phyloP scores from a whole-genome alignment of 2,888 invertebrate genomes.

The Caenorhabditis plicata region DNA sequence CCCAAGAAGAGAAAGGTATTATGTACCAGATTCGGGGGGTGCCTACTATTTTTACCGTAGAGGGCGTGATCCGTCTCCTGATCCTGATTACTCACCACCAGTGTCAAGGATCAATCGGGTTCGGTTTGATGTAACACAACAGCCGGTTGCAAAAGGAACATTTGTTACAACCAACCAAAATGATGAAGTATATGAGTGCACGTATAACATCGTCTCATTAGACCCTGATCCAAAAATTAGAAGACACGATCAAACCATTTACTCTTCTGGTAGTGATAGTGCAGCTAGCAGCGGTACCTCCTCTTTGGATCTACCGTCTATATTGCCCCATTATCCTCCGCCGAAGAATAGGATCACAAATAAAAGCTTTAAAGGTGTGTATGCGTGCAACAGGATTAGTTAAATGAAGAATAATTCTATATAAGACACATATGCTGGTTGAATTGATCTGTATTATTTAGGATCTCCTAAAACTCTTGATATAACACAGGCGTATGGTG shows the following conservation, averaged over 20 bases:
- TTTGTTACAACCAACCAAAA: conserved; percentile 17
- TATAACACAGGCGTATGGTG: conserved; percentile 34
- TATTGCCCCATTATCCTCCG: conserved; percentile 33
- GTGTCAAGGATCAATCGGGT: conserved; percentile 22
- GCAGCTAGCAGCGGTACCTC: conserved; percentile 25
- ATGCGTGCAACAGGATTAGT: no score
- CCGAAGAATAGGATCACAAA: conserved; percentile 30
- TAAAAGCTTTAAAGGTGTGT: conserved; percentile 15
- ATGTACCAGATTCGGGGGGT: conserved; percentile 23
- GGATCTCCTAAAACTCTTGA: conserved; percentile 18
- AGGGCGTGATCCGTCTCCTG: conserved; percentile 28
- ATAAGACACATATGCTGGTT: no score
- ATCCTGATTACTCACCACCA: conserved; percentile 50
- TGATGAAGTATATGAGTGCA: conserved; percentile 15
- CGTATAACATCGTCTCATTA: conserved; percentile 17
- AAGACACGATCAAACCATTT: conserved; percentile 16
- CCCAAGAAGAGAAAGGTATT: conserved; percentile 14
- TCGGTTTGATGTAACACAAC: conserved; percentile 29
- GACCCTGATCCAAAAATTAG: conserved; percentile 18
- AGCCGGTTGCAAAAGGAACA: conserved; percentile 22
- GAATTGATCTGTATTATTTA: no score
- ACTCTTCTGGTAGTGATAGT: conserved; percentile 26
- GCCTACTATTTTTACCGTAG: conserved; percentile 28
- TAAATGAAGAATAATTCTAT: no score
- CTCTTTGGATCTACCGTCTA: conserved; percentile 31